Base-by-base conservation (phyloP, 2,113 vertebrate species). In the Rhea americana region DNA sequence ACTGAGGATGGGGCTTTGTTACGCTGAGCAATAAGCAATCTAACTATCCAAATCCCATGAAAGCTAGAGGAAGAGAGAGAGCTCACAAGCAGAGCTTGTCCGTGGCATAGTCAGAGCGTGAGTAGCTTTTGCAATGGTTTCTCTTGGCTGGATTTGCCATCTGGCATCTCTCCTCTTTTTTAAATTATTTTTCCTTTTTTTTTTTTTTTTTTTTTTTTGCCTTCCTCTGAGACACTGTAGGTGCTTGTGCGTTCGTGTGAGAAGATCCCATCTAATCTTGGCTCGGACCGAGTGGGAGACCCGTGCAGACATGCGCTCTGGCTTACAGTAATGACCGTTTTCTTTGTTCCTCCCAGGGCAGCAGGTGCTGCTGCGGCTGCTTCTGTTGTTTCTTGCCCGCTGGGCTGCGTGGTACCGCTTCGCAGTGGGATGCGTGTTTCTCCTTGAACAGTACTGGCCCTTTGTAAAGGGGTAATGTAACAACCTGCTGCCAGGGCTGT, bases 371-470 rank as follows among this genome's bases (percentile, higher is more conserved):
- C 8, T 74, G 65, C 43, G 47, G 35, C 28, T 53, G 11, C 7
- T 77, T 71, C 74, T 61, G 5, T 41, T 3, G 47, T 82, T 93
- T 89, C 30, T 87, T 61, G 62, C 15, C 4, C 41, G 45, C 8
- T 32, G n/a, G 15, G 26, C 13, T 35, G 11, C 15, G 13, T 21
- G n/a, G 25, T 79, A 43, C 13, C 1, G 2, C 50, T 77, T 75
- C 0, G 4, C 48, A 83, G 59, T 3, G 19, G 0, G 0, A 48
- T 37, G 14, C 2, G 18, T 22, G 11, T 68, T 85, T 78, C 18
- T 65, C 5, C 35, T 66, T 87, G 82, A 88, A 53, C 5, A 19
- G 5, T 0, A 26, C 62, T 30, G 14, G 9, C 41, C 50, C 30
- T n/a, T 61, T 3, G 1, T 24, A 56, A 82, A 45, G 16, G 18